Evolutionary conservation across 2,797 vertebrate species (phyloP).

Genomic region (Carapus acus): DNA sequence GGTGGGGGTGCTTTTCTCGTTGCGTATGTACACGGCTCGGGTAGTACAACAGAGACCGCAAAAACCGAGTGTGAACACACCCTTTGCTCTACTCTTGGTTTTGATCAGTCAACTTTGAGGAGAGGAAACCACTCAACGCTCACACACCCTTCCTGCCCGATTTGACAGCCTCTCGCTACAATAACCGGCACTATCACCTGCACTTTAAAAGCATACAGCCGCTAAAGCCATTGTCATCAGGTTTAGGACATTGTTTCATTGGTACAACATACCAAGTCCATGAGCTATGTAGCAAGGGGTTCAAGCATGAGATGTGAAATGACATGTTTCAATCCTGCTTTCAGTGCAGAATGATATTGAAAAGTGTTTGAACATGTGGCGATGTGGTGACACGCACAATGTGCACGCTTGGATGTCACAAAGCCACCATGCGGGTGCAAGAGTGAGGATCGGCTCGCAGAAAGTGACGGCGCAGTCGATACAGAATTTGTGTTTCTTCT

Average conservation of each 20-base stretch:
- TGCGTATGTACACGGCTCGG: slow-evolving; percentile 12
- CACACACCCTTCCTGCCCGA: slow-evolving; percentile 75
- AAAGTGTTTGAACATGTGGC: background rate
- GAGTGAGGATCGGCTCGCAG: slow-evolving; percentile 59
- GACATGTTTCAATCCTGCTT: background rate
- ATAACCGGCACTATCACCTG: slow-evolving; percentile 30
- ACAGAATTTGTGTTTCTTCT: slow-evolving; percentile 52
- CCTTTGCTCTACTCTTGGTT: slow-evolving; percentile 37
- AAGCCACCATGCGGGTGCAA: slow-evolving; percentile 9
- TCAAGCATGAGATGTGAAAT: background rate
- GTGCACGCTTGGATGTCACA: too few relatives aligned
- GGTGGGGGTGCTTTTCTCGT: background rate
- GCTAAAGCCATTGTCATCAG: background rate
- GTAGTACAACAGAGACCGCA: slow-evolving; percentile 50
- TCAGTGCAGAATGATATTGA: background rate
- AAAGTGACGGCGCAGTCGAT: slow-evolving; percentile 53
- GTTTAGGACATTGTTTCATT: too few relatives aligned
- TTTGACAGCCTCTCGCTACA: slow-evolving; percentile 49
- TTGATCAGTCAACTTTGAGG: slow-evolving; percentile 60
- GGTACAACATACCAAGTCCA: too few relatives aligned
- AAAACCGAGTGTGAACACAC: slow-evolving; percentile 59
- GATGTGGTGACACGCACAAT: too few relatives aligned
- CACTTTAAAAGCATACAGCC: too few relatives aligned
- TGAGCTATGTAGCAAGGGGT: background rate
- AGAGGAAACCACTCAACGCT: slow-evolving; percentile 72